These are phyloP conservation scores for Drosophila fuyamai DNA, from an alignment of 1,140 invertebrate genomes.

Conservation along the genomic window DNA sequence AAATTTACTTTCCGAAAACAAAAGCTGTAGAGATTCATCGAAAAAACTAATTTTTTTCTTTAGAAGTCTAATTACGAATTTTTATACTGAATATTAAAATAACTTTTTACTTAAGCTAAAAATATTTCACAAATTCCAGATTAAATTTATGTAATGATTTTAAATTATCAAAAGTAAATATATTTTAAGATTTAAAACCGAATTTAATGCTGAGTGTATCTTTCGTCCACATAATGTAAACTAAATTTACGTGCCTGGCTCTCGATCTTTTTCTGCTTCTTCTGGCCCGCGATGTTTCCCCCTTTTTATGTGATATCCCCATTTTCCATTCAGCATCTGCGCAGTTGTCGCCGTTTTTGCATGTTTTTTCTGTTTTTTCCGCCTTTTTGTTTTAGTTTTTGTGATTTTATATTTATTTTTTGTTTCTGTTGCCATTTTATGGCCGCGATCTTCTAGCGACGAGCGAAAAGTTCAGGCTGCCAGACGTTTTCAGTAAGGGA, in stretches of 20 bases:
- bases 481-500: conserved; percentile 52
- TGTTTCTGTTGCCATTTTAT: conserved; percentile 66
- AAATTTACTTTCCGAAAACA: no score
- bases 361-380: conserved; percentile 43
- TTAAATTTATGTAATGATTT: no score
- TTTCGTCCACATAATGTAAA: conserved; percentile 65
- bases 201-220: conserved; percentile 14
- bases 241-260: conserved; percentile 69
- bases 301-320: conserved; percentile 35
- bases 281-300: conserved; percentile 16
- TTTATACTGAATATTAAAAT: no score
- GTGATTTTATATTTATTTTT: conserved; percentile 39
- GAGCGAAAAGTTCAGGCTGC: conserved; percentile 66
- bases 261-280: conserved; percentile 22
- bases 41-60: no score
- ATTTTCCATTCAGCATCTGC: conserved; percentile 67
- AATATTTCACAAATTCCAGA: no score
- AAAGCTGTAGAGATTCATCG: no score
- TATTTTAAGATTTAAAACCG: not conserved
- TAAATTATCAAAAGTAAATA: not conserved
- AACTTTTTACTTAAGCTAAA: no score
- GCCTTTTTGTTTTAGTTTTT: conserved; percentile 46
- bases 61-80: no score
- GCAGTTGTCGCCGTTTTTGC: conserved; percentile 74
- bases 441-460: conserved; percentile 69